phyloP scores from a whole-genome alignment of 2,113 vertebrate species.

The Orcinus orca region DNA sequence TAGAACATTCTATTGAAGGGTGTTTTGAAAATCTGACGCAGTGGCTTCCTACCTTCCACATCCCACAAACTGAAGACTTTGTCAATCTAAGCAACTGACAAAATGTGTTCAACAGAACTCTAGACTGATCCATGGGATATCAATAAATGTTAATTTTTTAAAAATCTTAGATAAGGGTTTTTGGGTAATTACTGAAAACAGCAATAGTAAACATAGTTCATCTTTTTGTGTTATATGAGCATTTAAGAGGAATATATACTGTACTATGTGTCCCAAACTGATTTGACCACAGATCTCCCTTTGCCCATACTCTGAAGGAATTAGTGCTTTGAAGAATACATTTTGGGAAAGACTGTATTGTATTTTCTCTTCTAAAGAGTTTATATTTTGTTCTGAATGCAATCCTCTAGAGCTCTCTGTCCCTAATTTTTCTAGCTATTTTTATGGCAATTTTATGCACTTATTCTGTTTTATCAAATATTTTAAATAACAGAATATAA shows the following conservation, averaged over 20 bases:
- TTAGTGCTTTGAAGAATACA: background rate
- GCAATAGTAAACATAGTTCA: background rate
- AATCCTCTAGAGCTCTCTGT: background rate
- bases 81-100: background rate
- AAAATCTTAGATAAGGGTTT: background rate
- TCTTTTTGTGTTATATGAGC: background rate
- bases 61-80: background rate
- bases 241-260: background rate
- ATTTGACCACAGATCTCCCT: background rate
- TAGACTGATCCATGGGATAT: background rate
- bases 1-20: background rate
- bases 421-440: background rate
- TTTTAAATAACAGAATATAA: background rate
- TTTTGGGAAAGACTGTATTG: background rate
- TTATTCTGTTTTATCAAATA: background rate
- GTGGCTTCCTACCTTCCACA: background rate
- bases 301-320: background rate
- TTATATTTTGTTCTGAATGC: background rate
- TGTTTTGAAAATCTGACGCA: background rate
- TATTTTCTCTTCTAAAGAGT: slow-evolving; percentile 31
- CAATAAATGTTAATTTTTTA: background rate
- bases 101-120: background rate
- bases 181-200: background rate
- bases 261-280: background rate
- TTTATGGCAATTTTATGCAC: background rate